Evolutionary conservation across 2,797 vertebrate species (phyloP).

Genomic region (Arrhamphus sclerolepis): DNA sequence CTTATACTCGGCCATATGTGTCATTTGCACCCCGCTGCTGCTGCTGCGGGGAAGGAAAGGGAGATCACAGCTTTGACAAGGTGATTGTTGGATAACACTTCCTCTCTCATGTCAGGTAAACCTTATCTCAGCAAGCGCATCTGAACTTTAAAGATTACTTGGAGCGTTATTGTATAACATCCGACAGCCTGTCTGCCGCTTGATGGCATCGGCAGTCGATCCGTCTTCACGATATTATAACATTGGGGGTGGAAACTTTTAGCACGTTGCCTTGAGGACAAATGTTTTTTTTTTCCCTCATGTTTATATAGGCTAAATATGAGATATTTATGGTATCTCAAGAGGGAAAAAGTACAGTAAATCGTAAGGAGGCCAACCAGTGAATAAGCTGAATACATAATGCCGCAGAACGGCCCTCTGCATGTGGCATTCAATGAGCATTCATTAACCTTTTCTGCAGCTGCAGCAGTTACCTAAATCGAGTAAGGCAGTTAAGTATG

Average conservation of each 20-base stretch:
- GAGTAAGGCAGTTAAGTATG: constrained; percentile 38
- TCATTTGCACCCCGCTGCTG: constrained; percentile 72
- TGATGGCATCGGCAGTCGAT: constrained; percentile 16
- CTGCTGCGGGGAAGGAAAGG: constrained; percentile 43
- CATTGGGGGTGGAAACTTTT: constrained; percentile 27
- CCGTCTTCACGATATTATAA: constrained; percentile 12
- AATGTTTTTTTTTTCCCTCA: too few relatives aligned
- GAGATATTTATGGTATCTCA: constrained; percentile 64
- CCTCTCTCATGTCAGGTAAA: constrained; percentile 61
- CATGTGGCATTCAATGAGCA: constrained; percentile 76
- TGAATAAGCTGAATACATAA: constrained; percentile 64
- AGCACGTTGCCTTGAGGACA: constrained; percentile 45
- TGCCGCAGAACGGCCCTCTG: constrained; percentile 56
- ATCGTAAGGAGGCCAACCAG: constrained; percentile 38
- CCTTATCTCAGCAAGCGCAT: constrained; percentile 36
- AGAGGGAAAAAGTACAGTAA: constrained; percentile 60
- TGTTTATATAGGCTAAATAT: constrained; percentile 26
- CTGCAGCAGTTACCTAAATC: constrained; percentile 59
- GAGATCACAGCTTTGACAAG: constrained; percentile 77
- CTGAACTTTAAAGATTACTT: constrained; percentile 30
- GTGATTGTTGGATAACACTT: constrained; percentile 64
- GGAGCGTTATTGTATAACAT: constrained; percentile 9
- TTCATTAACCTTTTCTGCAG: constrained; percentile 77
- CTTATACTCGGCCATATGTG: constrained; percentile 85
- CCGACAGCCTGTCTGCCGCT: constrained; percentile 1